phyloP scores from a whole-genome alignment of 2,888 invertebrate genomes.

The Gari tellinella region DNA sequence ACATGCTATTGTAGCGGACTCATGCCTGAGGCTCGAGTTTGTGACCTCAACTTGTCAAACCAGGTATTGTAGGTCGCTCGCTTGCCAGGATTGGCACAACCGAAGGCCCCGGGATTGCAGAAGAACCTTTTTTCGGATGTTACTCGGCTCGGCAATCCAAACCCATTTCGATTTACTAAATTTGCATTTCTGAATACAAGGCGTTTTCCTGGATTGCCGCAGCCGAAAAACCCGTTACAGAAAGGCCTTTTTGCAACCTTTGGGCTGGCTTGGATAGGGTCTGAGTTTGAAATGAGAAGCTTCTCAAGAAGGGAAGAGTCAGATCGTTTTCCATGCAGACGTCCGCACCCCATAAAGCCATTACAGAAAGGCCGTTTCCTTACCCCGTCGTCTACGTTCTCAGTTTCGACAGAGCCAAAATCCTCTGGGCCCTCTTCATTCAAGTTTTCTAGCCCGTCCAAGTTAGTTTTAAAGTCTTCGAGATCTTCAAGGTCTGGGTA shows the following conservation, averaged over 20 bases:
- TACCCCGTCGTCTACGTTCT: constrained; percentile 19
- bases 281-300: constrained; percentile 21
- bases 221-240: constrained; percentile 75
- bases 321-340: constrained; percentile 59
- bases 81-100: constrained; percentile 49
- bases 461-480: too few species aligned
- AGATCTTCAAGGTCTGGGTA: too few species aligned
- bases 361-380: constrained; percentile 76
- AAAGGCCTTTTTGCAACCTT: constrained; percentile 67
- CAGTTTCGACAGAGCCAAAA: too few species aligned
- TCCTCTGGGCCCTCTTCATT: too few species aligned
- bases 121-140: constrained; percentile 42
- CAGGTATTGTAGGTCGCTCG: constrained; percentile 12
- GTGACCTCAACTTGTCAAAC: too few species aligned
- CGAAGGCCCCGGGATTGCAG: constrained; percentile 51
- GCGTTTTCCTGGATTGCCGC: constrained; percentile 64
- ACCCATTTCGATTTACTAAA: constrained; percentile 21
- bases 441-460: too few species aligned
- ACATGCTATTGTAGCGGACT: too few species aligned
- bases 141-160: not conserved
- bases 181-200: constrained; percentile 44
- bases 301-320: constrained; percentile 35
- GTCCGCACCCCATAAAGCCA: constrained; percentile 69
- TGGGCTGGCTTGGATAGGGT: constrained; percentile 7
- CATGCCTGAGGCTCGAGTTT: too few species aligned